phyloP scores from a whole-genome alignment of 2,888 invertebrate species.

The Amiota minor region DNA sequence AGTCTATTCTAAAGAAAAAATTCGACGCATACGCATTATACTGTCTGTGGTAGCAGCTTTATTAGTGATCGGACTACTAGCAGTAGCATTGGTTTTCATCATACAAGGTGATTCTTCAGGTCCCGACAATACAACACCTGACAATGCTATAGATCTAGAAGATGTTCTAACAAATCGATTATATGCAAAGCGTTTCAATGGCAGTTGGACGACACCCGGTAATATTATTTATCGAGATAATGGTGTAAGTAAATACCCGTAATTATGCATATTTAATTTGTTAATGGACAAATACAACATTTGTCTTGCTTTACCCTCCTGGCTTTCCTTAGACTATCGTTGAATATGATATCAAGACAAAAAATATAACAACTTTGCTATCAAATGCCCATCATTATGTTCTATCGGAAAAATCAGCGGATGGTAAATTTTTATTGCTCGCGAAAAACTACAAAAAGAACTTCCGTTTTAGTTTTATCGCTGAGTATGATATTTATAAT shows the following conservation, averaged over 20 bases:
- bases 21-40: slow-evolving; percentile 76
- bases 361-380: slow-evolving; percentile 51
- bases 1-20: slow-evolving; percentile 76
- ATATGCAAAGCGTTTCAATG: slow-evolving; percentile 82
- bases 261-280: not conserved
- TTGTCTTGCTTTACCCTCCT: too few relatives aligned
- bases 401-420: slow-evolving; percentile 78
- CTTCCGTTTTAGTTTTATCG: slow-evolving; percentile 85
- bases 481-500: slow-evolving; percentile 82
- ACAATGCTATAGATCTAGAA: slow-evolving; percentile 75
- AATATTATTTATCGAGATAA: slow-evolving; percentile 79
- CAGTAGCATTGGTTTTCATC: slow-evolving; percentile 77
- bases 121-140: slow-evolving; percentile 69
- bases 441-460: slow-evolving; percentile 80
- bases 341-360: slow-evolving; percentile 62
- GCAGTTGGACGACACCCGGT: slow-evolving; percentile 84
- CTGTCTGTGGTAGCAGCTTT: slow-evolving; percentile 76
- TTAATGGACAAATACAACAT: not conserved
- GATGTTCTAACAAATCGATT: slow-evolving; percentile 82
- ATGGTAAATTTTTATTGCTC: slow-evolving; percentile 78
- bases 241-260: slow-evolving; percentile 52
- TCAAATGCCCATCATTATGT: slow-evolving; percentile 56
- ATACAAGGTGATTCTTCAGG: slow-evolving; percentile 68
- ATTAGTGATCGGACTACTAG: slow-evolving; percentile 77
- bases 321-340: slow-evolving; percentile 60